Conservation (phyloP, 2,888 invertebrate species). For the Aphidoletes aphidimyza region DNA sequence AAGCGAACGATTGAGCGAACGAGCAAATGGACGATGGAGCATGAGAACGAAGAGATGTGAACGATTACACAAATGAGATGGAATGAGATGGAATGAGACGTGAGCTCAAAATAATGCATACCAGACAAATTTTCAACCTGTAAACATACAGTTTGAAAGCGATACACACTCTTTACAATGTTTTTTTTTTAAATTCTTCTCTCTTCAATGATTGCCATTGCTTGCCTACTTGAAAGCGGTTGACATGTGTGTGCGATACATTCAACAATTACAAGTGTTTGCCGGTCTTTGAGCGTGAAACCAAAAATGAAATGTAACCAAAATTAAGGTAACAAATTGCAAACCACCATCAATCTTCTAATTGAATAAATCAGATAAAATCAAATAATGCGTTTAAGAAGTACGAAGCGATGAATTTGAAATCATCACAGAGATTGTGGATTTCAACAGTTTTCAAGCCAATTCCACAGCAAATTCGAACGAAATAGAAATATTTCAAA, state of each 20-base stretch:
- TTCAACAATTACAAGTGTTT: slow-evolving; percentile 45
- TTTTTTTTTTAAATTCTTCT: not conserved
- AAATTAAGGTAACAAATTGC: not conserved
- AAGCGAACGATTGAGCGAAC: no score
- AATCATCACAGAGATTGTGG: no score
- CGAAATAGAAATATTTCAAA: no score
- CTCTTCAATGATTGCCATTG: no score
- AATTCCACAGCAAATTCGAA: no score
- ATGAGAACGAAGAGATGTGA: no score
- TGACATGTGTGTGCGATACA: not conserved
- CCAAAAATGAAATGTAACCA: not conserved
- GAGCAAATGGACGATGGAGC: no score
- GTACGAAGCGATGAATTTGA: no score
- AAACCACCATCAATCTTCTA: not conserved
- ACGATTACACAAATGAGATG: not conserved
- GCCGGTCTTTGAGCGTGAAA: not conserved
- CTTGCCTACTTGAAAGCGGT: no score
- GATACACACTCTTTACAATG: slow-evolving; percentile 10
- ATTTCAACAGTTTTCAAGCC: no score
- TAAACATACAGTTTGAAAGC: slow-evolving; percentile 8
- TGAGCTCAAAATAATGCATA: slow-evolving; percentile 14
- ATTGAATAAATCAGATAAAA: not conserved
- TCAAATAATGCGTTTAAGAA: not conserved
- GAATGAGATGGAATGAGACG: not conserved
- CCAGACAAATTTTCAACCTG: slow-evolving; percentile 35